Base-by-base conservation (phyloP, 2,888 invertebrate genomes). In the Nezara viridula region DNA sequence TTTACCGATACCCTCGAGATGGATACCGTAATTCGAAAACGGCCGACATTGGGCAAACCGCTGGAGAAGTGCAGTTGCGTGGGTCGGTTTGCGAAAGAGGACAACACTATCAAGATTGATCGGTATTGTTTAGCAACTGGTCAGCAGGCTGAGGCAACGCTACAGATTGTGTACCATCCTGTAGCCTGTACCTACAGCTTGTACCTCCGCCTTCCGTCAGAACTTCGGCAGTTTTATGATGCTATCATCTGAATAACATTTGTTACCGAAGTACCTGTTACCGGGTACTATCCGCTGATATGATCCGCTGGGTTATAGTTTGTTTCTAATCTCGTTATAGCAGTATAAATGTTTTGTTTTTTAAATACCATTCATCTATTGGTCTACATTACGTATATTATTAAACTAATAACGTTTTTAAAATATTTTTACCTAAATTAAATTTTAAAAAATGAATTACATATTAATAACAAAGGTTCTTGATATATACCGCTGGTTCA, bases 111-210 rank as follows among this genome's bases (percentile, higher is more conserved):
- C 66, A 73, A 37, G 66, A 73, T 73, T 73, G 66, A 73, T 73
- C 66, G 66, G 66, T 73, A 73, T 73, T 73, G 66, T 73, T 73
- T 73, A 73, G 66, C 66, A 73, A 73, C 66, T 73, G 66, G 66
- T 73, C 66, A 73, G 66, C 32, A 2, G 5, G 19, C 32, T 73
- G 66, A 73, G 66, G 66, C 66, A 73, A 73, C 21, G 66, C 37
- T 37, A 73, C 66, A 37, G 32, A 37, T 73, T 73, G 66, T 73
- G 66, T 6, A 7, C 66, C 37, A 73, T 44, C 44, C 44, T 44
- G 7, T 44, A 44, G 44, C 37, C 7, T 73, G 66, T 73, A 37
- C 66, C 55, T n/a, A 0, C 27, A 12, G 55, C 14, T 60, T 27
- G 60, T 60, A 60, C 60, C 60, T 60, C 27, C 60, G 60, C 27